phyloP scores from a whole-genome alignment of 2,888 invertebrate genomes.

The Melipona bicolor region DNA sequence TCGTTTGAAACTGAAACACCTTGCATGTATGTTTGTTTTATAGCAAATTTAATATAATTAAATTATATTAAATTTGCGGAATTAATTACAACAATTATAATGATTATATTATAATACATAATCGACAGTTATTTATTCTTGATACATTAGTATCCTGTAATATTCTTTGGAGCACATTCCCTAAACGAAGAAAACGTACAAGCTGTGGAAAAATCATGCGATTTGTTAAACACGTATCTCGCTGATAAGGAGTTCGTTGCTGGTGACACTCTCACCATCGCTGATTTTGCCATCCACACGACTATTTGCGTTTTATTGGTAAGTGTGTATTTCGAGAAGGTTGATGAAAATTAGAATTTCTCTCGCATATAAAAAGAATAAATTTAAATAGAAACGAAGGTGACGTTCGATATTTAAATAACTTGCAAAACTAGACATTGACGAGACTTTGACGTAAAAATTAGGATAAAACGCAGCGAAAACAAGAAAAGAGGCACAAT shows the following conservation, averaged over 20 bases:
- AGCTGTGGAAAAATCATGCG: conserved; percentile 86
- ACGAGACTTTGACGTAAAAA: neutral
- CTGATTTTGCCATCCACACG: conserved; percentile 88
- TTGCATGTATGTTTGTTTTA: too few species aligned
- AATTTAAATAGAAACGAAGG: neutral
- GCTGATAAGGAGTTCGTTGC: conserved; percentile 88
- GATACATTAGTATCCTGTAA: conserved; percentile 86
- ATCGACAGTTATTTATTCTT: neutral
- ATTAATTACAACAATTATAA: too few species aligned
- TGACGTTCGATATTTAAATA: neutral
- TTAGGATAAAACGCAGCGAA: neutral
- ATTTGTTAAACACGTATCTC: conserved; percentile 86
- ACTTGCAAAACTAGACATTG: neutral
- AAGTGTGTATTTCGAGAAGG: conserved; percentile 22
- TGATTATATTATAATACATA: neutral
- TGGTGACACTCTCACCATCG: conserved; percentile 89
- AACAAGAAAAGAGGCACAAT: neutral
- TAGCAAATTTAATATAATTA: too few species aligned
- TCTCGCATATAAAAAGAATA: too few species aligned
- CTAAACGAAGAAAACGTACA: conserved; percentile 77
- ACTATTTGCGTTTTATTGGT: conserved; percentile 86
- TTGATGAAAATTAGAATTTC: neutral
- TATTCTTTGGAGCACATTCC: conserved; percentile 84
- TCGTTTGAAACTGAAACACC: too few species aligned
- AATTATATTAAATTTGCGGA: too few species aligned